Evolutionary conservation across 1,140 invertebrate species (phyloP), one percentile per base, ranked within the genome.

Genomic region (Drosophila repleta): DNA sequence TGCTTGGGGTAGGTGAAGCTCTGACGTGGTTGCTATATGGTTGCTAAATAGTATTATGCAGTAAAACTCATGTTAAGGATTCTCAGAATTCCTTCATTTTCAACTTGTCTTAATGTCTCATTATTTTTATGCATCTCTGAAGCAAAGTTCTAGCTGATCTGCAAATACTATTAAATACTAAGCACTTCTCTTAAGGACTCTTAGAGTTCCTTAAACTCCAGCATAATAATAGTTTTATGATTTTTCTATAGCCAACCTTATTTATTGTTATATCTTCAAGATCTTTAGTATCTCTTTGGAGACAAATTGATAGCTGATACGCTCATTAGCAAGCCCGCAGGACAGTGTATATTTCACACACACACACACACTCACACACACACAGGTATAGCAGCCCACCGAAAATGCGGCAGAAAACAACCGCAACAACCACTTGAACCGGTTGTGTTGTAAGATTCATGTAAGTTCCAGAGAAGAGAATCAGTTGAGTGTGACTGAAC

Each of bases 371-470:
- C 46, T 51, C 26, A 45, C 45, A 32, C 39, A 37, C 13, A 52
- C 43, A 74, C 13, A 11, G 56, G 62, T 24, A 60, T 49, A 52
- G 56, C 70, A 45, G 49, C 79, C 82, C 82, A 85, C 70, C 83
- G 70, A 85, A 84, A 85, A 82, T 85, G 65, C 69, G 73, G 77
- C 62, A 77, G 35, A 61, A 35, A 78, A 72, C 53, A 76, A 67
- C 63, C 58, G 64, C 57, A 77, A 61, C 60, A 72, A 67, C 63
- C 69, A 70, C 69, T 67, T 66, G 71, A 82, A 87, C 82, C 84
- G 82, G 82, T 87, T 87, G 67, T 82, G 74, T 83, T 83, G 79
- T 88, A 87, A 87, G 82, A 82, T 61, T 82, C 82, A 70, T 81
- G 83, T 82, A 79, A 82, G 78, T 75, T 87, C 64, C 56, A 48